These are phyloP conservation scores for Rhodophaea formosa DNA, from an alignment of 2,888 invertebrate species.

Conservation along the genomic window DNA sequence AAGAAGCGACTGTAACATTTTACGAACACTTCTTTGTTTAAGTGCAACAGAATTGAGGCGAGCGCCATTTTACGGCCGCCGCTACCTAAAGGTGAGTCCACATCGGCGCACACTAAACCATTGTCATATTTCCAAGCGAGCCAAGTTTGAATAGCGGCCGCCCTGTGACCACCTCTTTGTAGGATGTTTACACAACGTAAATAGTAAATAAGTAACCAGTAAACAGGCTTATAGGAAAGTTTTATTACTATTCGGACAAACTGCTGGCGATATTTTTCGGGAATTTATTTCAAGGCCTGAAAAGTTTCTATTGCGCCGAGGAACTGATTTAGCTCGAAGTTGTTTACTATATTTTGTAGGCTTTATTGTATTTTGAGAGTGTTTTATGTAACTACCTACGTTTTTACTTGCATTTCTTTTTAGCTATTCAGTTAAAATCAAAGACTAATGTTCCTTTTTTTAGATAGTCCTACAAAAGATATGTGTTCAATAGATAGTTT, in stretches of 20 bases:
- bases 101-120: conserved; percentile 63
- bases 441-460: no score
- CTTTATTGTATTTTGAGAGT: neutral
- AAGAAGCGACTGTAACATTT: conserved; percentile 1
- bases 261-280: conserved; percentile 33
- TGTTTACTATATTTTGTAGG: neutral
- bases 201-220: conserved; percentile 63
- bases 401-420: neutral
- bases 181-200: conserved; percentile 62
- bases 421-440: no score
- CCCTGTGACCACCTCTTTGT: conserved; percentile 63
- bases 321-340: conserved; percentile 1
- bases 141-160: conserved; percentile 57
- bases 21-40: conserved; percentile 2
- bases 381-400: neutral
- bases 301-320: conserved; percentile 2
- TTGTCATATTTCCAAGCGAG: conserved; percentile 69
- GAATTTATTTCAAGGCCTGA: conserved; percentile 6
- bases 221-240: conserved; percentile 62
- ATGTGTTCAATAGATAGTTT: no score
- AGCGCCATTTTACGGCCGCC: conserved; percentile 50
- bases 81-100: conserved; percentile 65
- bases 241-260: conserved; percentile 48
- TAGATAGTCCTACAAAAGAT: no score
- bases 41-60: neutral